A percentile compares a stretch with the other conserved stretches of the same genome.
phyloP scores from a whole-genome alignment of 2,888 invertebrate genomes.

The Dysmachus trigonus region DNA sequence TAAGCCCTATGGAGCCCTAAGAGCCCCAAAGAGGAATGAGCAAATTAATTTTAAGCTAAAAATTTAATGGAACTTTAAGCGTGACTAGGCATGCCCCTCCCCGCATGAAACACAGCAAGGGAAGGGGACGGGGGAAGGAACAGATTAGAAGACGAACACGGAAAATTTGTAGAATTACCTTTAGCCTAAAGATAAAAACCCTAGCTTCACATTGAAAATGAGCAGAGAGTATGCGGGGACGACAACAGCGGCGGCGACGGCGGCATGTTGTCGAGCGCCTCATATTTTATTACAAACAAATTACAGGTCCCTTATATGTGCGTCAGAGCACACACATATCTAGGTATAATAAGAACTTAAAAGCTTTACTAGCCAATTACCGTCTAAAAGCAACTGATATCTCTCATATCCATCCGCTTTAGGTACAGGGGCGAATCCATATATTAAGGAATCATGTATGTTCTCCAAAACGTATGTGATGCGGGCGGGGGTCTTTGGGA shows the following conservation, averaged over 20 bases:
- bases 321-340: slow-evolving; percentile 41
- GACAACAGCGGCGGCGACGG: too few relatives aligned
- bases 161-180: slow-evolving; percentile 16
- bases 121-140: background rate
- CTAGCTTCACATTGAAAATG: background rate
- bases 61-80: background rate
- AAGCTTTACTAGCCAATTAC: slow-evolving; percentile 54
- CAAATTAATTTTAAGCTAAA: background rate
- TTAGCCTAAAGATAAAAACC: background rate
- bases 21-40: background rate
- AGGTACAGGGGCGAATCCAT: slow-evolving; percentile 36
- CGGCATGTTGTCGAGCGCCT: slow-evolving; percentile 20
- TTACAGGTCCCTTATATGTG: slow-evolving; percentile 44
- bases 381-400: slow-evolving; percentile 53
- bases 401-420: slow-evolving; percentile 48
- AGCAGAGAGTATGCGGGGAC: background rate
- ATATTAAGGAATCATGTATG: slow-evolving; percentile 40
- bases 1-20: background rate
- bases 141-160: background rate
- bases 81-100: background rate
- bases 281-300: slow-evolving; percentile 50
- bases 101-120: background rate
- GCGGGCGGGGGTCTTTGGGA: background rate
- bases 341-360: slow-evolving; percentile 50
- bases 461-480: slow-evolving; percentile 30